phyloP scores from a whole-genome alignment of 2,797 vertebrate species.

The Tragelaphus oryx region DNA sequence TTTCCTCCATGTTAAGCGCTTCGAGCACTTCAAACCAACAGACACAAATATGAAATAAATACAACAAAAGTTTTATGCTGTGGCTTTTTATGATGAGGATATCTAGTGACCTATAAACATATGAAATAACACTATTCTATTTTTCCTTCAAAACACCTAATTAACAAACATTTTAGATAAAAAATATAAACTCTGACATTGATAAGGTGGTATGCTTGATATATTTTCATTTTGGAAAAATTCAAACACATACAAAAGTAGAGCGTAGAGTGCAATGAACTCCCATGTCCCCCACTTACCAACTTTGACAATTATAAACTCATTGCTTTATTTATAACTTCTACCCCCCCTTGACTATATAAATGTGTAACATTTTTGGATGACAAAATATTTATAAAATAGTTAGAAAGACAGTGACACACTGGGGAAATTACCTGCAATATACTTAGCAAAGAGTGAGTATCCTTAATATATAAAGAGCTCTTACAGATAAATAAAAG shows the following conservation, averaged over 20 bases:
- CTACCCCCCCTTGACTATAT: neutral
- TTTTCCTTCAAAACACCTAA: neutral
- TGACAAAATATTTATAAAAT: neutral
- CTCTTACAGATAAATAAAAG: neutral
- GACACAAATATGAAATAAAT: conserved; percentile 15
- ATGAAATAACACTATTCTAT: neutral
- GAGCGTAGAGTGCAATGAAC: neutral
- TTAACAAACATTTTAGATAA: neutral
- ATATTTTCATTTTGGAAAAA: neutral
- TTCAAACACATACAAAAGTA: neutral
- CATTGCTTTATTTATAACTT: neutral
- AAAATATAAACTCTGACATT: neutral
- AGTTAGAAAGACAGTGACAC: neutral
- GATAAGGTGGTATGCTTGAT: neutral
- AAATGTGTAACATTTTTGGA: neutral
- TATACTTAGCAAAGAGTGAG: neutral
- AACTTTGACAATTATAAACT: neutral
- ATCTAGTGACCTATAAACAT: neutral
- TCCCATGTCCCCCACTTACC: neutral
- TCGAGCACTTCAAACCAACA: conserved; percentile 83
- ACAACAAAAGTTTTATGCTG: neutral
- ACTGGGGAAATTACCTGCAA: neutral
- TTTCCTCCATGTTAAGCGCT: conserved; percentile 92
- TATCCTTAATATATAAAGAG: neutral
- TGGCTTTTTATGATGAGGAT: neutral